Evolutionary conservation across 2,888 invertebrate genomes (phyloP).

Genomic region (Chironomus riparius): DNA sequence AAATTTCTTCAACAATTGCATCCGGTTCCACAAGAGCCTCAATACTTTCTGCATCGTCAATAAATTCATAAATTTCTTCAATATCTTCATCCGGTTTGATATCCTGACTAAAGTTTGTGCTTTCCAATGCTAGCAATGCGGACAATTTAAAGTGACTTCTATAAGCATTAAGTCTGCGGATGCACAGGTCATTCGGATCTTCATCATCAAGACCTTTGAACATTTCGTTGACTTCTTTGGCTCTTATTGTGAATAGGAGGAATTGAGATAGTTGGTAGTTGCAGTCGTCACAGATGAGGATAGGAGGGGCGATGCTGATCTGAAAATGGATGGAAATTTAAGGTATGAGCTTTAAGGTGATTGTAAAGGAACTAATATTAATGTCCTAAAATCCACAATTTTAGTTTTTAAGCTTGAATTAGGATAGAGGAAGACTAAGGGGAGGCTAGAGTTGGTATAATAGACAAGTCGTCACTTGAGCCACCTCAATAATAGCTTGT

Average conservation of each 20-base stretch:
- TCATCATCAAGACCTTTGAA: slow-evolving; percentile 11
- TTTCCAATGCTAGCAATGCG: neutral
- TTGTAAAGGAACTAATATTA: no score
- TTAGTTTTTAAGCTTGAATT: no score
- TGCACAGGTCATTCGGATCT: neutral
- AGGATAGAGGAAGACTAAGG: no score
- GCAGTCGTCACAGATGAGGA: neutral
- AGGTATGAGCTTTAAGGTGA: no score
- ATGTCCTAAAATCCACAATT: no score
- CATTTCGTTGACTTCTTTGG: neutral
- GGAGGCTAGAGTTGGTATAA: no score
- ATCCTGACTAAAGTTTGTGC: neutral
- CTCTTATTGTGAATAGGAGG: neutral
- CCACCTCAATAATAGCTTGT: no score
- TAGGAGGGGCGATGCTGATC: no score
- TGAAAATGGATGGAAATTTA: no score
- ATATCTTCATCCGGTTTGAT: neutral
- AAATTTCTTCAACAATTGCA: no score
- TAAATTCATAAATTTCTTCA: neutral
- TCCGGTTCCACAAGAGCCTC: no score
- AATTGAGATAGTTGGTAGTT: neutral
- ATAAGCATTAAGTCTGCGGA: slow-evolving; percentile 3
- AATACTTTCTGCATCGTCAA: neutral
- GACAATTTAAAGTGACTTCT: neutral
- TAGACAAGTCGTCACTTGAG: no score